These are phyloP conservation scores for Lamprotornis superbus DNA, from an alignment of 2,113 vertebrate species.

Conservation along the genomic window DNA sequence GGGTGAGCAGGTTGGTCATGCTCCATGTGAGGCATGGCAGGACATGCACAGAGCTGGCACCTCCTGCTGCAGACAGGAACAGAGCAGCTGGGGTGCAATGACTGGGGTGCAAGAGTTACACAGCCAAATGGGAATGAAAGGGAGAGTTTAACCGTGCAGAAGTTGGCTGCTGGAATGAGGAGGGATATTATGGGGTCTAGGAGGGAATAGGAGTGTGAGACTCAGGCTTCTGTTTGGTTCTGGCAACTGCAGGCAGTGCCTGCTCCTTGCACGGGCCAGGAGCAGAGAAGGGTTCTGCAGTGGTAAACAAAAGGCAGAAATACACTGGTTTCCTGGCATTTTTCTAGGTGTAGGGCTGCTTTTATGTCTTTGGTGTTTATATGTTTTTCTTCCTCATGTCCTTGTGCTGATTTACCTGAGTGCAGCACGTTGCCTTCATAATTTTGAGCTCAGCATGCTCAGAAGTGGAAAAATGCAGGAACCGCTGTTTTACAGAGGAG, in stretches of 20 bases:
- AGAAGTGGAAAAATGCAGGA: background rate
- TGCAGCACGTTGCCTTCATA: background rate
- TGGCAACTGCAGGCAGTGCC: background rate
- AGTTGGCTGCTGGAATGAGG: background rate
- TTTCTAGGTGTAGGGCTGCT: background rate
- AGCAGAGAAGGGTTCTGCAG: background rate
- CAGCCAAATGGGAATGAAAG: background rate
- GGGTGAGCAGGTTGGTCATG: slow-evolving; percentile 20
- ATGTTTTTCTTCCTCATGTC: background rate
- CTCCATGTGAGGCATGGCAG: background rate
- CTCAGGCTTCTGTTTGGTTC: background rate
- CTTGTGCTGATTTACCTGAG: background rate
- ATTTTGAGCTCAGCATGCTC: background rate
- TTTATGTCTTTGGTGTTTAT: background rate
- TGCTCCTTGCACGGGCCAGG: background rate
- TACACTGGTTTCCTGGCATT: background rate
- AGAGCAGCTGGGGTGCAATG: background rate
- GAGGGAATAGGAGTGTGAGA: background rate
- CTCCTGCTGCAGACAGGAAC: background rate
- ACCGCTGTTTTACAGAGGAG: background rate
- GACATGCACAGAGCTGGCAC: background rate
- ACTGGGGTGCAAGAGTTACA: background rate
- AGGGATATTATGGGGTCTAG: background rate
- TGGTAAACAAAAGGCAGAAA: background rate
- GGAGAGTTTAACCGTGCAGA: background rate